Percentiles rank a stretch among this genome's conserved stretches.
phyloP scores from a whole-genome alignment of 2,797 vertebrate species.

The Pelochelys cantorii region DNA sequence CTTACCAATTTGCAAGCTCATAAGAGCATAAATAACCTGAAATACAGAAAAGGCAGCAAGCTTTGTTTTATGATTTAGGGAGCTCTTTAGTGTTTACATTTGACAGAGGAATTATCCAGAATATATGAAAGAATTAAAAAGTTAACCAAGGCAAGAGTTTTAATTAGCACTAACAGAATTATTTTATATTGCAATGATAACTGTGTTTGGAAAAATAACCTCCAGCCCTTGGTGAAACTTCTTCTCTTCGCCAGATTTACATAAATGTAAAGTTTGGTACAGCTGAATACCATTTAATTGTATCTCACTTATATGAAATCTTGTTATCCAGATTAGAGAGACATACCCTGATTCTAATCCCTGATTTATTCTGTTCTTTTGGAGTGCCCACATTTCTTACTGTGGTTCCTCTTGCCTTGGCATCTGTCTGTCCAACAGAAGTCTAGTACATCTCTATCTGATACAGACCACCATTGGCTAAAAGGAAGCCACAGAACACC shows the following conservation, averaged over 20 bases:
- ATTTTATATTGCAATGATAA: not conserved
- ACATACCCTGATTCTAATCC: accelerated
- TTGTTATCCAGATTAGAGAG: not conserved
- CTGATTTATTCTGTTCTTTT: not conserved
- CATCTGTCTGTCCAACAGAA: not conserved
- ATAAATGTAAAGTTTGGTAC: accelerated
- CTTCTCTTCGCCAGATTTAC: not conserved
- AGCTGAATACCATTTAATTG: not conserved
- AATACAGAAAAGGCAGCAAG: conserved; percentile 15
- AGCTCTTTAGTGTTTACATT: not conserved
- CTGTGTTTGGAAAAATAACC: not conserved
- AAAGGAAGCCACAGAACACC: not conserved
- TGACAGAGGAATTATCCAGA: not conserved
- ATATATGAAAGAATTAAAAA: not conserved
- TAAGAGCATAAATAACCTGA: conserved; percentile 56
- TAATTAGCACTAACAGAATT: not conserved
- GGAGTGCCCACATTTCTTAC: not conserved
- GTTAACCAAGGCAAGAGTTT: not conserved
- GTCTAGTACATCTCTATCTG: not conserved
- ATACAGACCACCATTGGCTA: not conserved
- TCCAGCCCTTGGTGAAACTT: not conserved
- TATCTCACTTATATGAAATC: not conserved
- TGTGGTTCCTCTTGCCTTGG: not conserved
- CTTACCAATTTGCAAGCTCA: conserved; percentile 72
- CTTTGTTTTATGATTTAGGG: not conserved